Evolutionary conservation across 2,888 invertebrate genomes (phyloP).

Genomic region (Apoderus coryli): DNA sequence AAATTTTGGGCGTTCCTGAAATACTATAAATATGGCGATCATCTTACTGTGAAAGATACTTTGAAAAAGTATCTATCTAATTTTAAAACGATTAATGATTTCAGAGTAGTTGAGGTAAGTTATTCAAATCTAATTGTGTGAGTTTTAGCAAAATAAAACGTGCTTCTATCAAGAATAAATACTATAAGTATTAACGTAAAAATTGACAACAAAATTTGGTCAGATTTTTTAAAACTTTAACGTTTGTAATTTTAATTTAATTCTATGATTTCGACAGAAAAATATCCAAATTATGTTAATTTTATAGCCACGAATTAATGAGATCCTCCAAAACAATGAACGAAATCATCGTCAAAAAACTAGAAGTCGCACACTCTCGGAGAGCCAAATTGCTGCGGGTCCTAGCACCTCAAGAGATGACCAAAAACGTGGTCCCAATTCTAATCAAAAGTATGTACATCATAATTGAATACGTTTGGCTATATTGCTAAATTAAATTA

Average conservation of each 20-base stretch:
- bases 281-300: too few species aligned
- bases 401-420: conserved; percentile 21
- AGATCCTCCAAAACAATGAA: conserved; percentile 35
- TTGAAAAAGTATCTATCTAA: conserved; percentile 57
- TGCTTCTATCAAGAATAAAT: too few species aligned
- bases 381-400: conserved; percentile 33
- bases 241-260: too few species aligned
- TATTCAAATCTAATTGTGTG: too few species aligned
- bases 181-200: too few species aligned
- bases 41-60: conserved; percentile 59
- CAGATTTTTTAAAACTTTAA: too few species aligned
- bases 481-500: too few species aligned
- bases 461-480: too few species aligned
- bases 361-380: conserved; percentile 52
- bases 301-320: conserved; percentile 45
- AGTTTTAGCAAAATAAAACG: too few species aligned
- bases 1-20: conserved; percentile 99
- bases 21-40: conserved; percentile 74
- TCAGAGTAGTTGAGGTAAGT: conserved; percentile 63
- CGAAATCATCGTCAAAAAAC: conserved; percentile 36
- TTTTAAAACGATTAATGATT: conserved; percentile 82
- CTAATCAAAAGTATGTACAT: conserved; percentile 19
- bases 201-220: too few species aligned
- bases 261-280: too few species aligned
- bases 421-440: conserved; percentile 15